phyloP scores from a whole-genome alignment of 2,888 invertebrate species.

The Dryobotodes eremita region DNA sequence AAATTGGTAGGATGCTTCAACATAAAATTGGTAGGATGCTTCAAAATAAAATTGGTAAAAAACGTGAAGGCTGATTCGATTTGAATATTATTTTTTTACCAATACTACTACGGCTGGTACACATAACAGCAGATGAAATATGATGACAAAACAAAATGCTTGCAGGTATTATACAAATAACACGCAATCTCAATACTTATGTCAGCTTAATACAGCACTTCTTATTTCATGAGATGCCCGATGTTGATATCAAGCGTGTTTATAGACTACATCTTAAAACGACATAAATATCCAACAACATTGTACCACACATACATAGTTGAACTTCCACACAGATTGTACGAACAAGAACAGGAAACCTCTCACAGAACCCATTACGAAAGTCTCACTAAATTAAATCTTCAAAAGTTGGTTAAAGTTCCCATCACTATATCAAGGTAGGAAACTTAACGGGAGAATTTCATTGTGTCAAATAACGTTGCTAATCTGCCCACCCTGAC shows the following conservation, averaged over 20 bases:
- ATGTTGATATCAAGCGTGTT: constrained; percentile 32
- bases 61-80: background rate
- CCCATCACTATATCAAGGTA: constrained; percentile 59
- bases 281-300: constrained; percentile 33
- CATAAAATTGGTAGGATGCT: background rate
- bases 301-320: constrained; percentile 18
- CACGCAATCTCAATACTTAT: background rate
- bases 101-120: background rate
- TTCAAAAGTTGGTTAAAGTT: constrained; percentile 60
- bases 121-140: no score
- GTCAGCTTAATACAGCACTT: background rate
- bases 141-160: background rate
- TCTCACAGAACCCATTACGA: constrained; percentile 47
- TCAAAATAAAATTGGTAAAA: background rate
- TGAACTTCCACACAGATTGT: constrained; percentile 29
- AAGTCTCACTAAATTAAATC: constrained; percentile 55
- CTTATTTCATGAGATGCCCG: background rate
- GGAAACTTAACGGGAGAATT: constrained; percentile 71
- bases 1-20: no score
- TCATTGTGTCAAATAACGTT: constrained; percentile 77
- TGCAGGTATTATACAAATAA: background rate
- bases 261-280: constrained; percentile 50
- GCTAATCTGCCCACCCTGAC: constrained; percentile 79
- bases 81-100: background rate
- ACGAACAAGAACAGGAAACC: constrained; percentile 29